Evolutionary conservation across 2,888 invertebrate genomes (phyloP), one percentile per base, ranked within the genome.

Genomic region (Drosophila limbata): DNA sequence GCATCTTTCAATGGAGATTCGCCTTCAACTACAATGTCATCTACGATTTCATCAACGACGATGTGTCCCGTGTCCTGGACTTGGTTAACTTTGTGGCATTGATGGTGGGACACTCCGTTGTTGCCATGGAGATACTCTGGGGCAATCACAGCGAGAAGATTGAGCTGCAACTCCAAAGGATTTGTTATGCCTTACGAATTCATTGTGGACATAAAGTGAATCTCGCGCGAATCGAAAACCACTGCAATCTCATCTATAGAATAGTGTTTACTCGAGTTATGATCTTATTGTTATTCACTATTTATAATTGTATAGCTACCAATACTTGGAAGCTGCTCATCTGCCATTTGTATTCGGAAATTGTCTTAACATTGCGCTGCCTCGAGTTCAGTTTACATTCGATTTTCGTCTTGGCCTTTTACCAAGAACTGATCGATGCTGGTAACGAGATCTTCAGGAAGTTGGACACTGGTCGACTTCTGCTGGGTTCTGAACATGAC

Each of bases 281-380:
- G 1, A 9, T 57, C 10, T 15, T 62, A 0, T 8, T 64, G 2
- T n/a, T n/a, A 8, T 11, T 56, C 4, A 69, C 66, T 15, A 10
- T 78, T 3, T 51, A 51, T 4, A 78, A 62, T 25, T 50, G 21
- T 11, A 1, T 48, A 0, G 9, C 0, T 0, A 5, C 17, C 4
- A 25, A 11, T 1, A 39, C 13, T 9, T 53, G 47, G 0, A 10
- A 51, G 11, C 31, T 76, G 21, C 63, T 75, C 5, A 31, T 63
- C 9, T 17, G 33, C 4, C 45, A 66, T 13, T 35, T 69, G 6
- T 87, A 84, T 48, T 71, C 83, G 5, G 80, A 88, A 35, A 4
- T 80, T 15, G 70, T 81, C 6, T 35, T 86, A 3, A 74, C 72
- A 21, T 31, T 87, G 4, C 79, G 89, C 28, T 50, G 81, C 28